Evolutionary conservation across 1,140 invertebrate species (phyloP).

Genomic region (Riptortus pedestris): DNA sequence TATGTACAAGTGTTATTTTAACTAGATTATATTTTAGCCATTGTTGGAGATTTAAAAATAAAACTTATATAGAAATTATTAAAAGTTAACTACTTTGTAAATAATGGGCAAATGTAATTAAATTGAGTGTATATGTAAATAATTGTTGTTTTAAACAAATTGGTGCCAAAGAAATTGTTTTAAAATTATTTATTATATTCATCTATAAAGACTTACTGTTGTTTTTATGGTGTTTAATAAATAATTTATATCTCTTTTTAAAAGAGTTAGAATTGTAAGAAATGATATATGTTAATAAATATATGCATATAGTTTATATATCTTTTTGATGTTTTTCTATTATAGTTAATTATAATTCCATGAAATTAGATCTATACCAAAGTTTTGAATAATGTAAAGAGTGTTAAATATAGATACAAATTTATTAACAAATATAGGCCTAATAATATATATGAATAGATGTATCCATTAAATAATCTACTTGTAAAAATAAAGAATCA

Average conservation of each 20-base stretch:
- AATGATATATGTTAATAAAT: slow-evolving; percentile 8
- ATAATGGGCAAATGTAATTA: slow-evolving; percentile 1
- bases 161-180: slow-evolving; percentile 14
- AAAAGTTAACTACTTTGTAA: slow-evolving; percentile 10
- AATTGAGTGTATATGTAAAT: not conserved
- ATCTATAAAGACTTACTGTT: slow-evolving; percentile 7
- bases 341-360: not conserved
- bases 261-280: slow-evolving; percentile 6
- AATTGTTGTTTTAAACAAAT: not conserved
- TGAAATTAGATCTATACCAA: not conserved
- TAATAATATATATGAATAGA: not conserved
- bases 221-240: slow-evolving; percentile 12
- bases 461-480: not conserved
- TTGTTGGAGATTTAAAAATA: slow-evolving; percentile 6
- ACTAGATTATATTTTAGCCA: slow-evolving; percentile 12
- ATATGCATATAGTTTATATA: slow-evolving; percentile 14
- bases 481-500: slow-evolving; percentile 2
- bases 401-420: not conserved
- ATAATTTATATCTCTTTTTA: slow-evolving; percentile 9
- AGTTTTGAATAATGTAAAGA: slow-evolving; percentile 3
- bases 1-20: not conserved
- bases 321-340: slow-evolving; percentile 9
- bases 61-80: not conserved
- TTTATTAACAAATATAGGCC: slow-evolving; percentile 1
- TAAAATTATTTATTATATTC: slow-evolving; percentile 12